Evolutionary conservation across 2,113 vertebrate species (phyloP), one percentile per base, ranked within the genome.

Genomic region (Malurus alboscapulatus): DNA sequence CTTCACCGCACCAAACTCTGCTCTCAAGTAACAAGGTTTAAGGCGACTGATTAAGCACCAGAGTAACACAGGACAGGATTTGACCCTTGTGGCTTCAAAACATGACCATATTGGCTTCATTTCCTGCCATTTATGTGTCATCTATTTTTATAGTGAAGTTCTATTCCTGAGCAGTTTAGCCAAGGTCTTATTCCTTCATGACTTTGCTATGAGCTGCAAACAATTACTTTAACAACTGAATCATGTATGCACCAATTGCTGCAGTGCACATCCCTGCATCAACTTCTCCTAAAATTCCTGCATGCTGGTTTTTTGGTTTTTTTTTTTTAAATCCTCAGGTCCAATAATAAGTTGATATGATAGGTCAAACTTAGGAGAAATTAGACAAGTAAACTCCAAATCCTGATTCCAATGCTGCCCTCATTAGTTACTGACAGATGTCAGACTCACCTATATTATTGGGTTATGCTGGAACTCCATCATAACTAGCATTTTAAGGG

Each of bases 401-500:
- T 69, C 25, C 63, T 67, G 54, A 86, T 87, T 80, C 54, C 73
- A 84, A 58, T 47, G 80, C 83, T 84, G n/a, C 80, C 42, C 88
- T 97, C 90, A 90, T 95, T 95, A 96, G 81, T 65, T 91, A 90
- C 78, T 96, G 95, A 93, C 92, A 96, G 87, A 92, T 21, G 44
- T 96, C 95, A 95, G 77, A 59, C 82, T 96, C 92, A 88, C 95
- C 89, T 96, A 68, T 93, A 57, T 97, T 97, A 96, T 92, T 96
- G 89, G 87, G 61, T 96, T 96, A 94, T 91, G 82, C 63, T 92
- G 87, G 93, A 87, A 81, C 92, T 84, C 79, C 80, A 94, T 95
- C 95, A 95, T 93, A 97, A 92, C 93, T 20, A 90, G 47, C 65
- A 88, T 95, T 97, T 97, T 96, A 97, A 95, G 80, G 76, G 68